Base-by-base conservation (phyloP, 2,888 invertebrate genomes). In the Andrena bucephala region DNA sequence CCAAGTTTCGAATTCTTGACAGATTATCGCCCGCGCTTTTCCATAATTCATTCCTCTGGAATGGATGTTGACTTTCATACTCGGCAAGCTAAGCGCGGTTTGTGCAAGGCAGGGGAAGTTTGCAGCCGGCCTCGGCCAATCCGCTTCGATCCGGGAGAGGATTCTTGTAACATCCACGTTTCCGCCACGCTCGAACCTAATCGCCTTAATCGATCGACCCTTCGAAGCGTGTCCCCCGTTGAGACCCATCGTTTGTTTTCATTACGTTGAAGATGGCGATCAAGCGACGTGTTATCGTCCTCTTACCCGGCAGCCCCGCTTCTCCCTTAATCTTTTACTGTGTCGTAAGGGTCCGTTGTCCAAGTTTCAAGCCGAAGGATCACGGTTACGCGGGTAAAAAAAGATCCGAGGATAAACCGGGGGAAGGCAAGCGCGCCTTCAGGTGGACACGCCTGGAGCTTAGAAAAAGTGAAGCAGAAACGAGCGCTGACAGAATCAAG, bases 311-410 rank as follows among this genome's bases (percentile, higher is more conserved):
- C 33, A 4, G 50, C 16, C 36, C 31, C 29, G 29, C 57, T 59
- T 59, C 52, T 57, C 8, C 52, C 70, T 57, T 68, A 65, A 54
- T 50, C 62, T 31, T 60, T 20, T 48, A 24, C 50, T 33, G 24
- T 59, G 33, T 57, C 48, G 16, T 66, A 33, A 74, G 57, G 65
- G 52, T 36, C 13, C 89, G 91, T 86, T 54, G 73, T 65, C 67
- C 52, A 79, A 85, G 80, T 83, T 87, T 36, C 57, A 13, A 57
- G 83, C 74, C 67, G 33, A 69, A 70, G 82, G 81, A 81, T 85
- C 80, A 81, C 70, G 72, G 68, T 8, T 24, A 27, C 42, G 33
- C 33, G n/a, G 42, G 63, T 10, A 62, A 62, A 62, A 62, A 33
- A n/a, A 60, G 42, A 31, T 33, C 29, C 10, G n/a, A 20, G n/a